Evolutionary conservation across 2,888 invertebrate genomes (phyloP), one percentile per base, ranked within the genome.

Genomic region (Phengaris alcon): DNA sequence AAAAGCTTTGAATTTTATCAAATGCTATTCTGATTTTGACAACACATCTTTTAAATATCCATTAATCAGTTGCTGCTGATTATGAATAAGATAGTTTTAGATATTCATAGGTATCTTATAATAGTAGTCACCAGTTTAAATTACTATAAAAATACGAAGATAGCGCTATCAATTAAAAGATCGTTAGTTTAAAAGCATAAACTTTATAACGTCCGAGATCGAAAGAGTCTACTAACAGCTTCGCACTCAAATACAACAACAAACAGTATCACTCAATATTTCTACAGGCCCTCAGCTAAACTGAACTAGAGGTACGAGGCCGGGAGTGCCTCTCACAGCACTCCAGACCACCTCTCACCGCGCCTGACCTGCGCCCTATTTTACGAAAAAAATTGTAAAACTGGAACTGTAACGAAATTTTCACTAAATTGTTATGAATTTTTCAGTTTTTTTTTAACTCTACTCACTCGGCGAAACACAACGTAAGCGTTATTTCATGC

Each of bases 221-320:
- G 9, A 59, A 46, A 68, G n/a, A 46, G 46, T 12, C 48, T 35
- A 0, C 3, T 48, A 70, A 70, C 15, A 51, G 52, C 52, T 35
- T 70, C 12, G 52, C 22, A 70, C 52, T 48, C 51, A 51, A 69
- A 69, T n/a, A 57, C 59, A 59, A 52, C 52, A 52, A 59, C 59
- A 22, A 59, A 22, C 44, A 69, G 72, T 72, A 72, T 70, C 72
- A 72, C 72, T 72, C 54, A 54, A 72, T 72, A 72, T 54, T 52
- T 22, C 54, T 22, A 22, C 48, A n/a, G 51, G 51, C 70, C 51
- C 51, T 52, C 54, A 54, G 12, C 54, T 52, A 13, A 68, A 68
- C 68, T 46, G 9, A 68, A 68, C 68, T 46, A 44, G 44, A 68
- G 68, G 22, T 15, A 59, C 22, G 68, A 10, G 22, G 72, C 51